Percentiles rank a stretch among this genome's conserved stretches.
phyloP scores from a whole-genome alignment of 2,113 vertebrate genomes.

The Pomatostomus ruficeps region DNA sequence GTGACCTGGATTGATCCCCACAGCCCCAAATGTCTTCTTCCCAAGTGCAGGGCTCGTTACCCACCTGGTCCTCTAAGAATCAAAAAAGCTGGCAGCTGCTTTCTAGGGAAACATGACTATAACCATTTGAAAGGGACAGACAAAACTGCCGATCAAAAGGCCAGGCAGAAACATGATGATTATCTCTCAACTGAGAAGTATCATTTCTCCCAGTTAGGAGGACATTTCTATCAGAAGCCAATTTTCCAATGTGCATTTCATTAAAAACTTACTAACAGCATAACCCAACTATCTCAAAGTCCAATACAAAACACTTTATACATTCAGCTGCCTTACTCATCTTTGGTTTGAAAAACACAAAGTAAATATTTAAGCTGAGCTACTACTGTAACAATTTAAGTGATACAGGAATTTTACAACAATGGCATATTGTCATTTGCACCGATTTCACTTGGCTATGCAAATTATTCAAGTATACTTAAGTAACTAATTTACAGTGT shows the following conservation, averaged over 20 bases:
- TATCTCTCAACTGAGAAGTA: not conserved
- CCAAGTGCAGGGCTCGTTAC: not conserved
- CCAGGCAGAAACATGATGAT: not conserved
- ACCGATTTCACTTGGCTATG: not conserved
- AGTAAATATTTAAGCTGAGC: not conserved
- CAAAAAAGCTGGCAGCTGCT: not conserved
- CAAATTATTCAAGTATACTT: not conserved
- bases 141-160: not conserved
- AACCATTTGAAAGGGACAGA: not conserved
- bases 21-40: not conserved
- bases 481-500: not conserved
- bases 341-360: not conserved
- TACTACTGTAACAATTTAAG: not conserved
- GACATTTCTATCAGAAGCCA: not conserved
- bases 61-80: not conserved
- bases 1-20: not conserved
- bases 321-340: not conserved
- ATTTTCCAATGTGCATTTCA: not conserved
- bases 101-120: not conserved
- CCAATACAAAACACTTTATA: not conserved
- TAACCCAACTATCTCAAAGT: not conserved
- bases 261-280: not conserved
- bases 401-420: not conserved
- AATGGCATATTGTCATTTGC: not conserved
- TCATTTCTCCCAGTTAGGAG: not conserved